These are phyloP conservation scores for Garrulus glandarius DNA, from an alignment of 2,797 vertebrate species.

Conservation along the genomic window DNA sequence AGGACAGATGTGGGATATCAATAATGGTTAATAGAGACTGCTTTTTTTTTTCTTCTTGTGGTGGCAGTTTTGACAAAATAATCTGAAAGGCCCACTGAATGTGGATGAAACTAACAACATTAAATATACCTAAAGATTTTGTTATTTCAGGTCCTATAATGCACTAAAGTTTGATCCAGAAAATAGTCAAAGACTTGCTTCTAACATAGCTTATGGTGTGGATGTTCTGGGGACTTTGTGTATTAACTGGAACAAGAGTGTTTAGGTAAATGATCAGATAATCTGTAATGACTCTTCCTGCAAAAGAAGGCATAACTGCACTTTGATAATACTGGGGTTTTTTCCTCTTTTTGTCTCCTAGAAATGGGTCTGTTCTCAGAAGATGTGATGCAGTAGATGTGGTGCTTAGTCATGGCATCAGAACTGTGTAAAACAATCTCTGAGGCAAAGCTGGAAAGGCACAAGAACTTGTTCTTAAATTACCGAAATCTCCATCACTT, in stretches of 20 bases:
- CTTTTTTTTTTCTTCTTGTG: background rate
- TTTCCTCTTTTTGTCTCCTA: conserved; percentile 28
- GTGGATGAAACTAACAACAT: background rate
- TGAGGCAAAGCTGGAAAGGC: conserved; percentile 91
- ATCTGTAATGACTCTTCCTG: background rate
- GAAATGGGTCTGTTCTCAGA: conserved; percentile 67
- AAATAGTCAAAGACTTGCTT: background rate
- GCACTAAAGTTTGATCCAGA: background rate
- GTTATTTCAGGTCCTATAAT: fast-evolving
- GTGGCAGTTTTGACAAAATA: background rate
- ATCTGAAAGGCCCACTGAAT: background rate
- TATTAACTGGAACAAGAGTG: background rate
- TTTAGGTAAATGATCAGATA: background rate
- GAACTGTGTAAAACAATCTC: conserved; percentile 91
- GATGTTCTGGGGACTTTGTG: background rate
- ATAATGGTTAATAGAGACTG: background rate
- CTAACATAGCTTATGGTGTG: background rate
- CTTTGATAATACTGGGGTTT: background rate
- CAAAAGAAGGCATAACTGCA: background rate
- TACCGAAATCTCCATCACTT: conserved; percentile 92
- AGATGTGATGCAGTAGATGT: conserved; percentile 42
- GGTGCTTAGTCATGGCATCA: conserved; percentile 84
- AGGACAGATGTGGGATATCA: background rate
- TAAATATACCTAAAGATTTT: background rate
- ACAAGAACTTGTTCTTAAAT: conserved; percentile 98